A percentile compares a stretch with the other conserved stretches of the same genome.
Conservation (phyloP, 2,113 vertebrate genomes). For the Albula glossodonta region DNA sequence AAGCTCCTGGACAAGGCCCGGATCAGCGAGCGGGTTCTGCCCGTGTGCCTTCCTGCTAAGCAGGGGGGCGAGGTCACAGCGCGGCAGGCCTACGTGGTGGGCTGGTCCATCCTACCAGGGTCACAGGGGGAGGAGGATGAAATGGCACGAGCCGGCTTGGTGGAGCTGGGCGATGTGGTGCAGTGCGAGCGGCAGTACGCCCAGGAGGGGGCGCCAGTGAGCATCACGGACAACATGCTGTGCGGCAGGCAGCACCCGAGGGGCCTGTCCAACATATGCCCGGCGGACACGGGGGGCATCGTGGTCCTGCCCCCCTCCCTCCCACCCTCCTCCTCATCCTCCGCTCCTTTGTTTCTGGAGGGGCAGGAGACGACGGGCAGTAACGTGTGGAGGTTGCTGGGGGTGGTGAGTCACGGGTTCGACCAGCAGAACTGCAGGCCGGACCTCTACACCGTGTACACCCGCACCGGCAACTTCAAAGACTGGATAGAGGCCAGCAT, state of each 20-base stretch:
- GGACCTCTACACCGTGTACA: slow-evolving; percentile 89
- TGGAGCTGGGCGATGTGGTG: slow-evolving; percentile 82
- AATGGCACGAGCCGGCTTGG: slow-evolving; percentile 76
- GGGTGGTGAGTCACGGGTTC: slow-evolving; percentile 95
- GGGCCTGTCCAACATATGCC: slow-evolving; percentile 84
- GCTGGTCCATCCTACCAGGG: slow-evolving; percentile 82
- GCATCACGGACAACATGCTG: slow-evolving; percentile 94
- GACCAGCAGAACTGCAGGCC: slow-evolving; percentile 86
- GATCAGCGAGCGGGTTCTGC: slow-evolving; percentile 84
- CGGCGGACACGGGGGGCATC: slow-evolving; percentile 92
- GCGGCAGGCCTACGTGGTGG: slow-evolving; percentile 78
- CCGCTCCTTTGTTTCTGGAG: slow-evolving; percentile 41
- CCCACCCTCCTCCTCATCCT: slow-evolving; percentile 32
- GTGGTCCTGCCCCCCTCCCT: slow-evolving; percentile 70
- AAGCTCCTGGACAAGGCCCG: slow-evolving; percentile 92
- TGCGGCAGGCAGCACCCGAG: slow-evolving; percentile 79
- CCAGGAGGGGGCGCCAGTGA: slow-evolving; percentile 81
- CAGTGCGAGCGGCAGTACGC: slow-evolving; percentile 92
- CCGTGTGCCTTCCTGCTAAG: slow-evolving; percentile 81
- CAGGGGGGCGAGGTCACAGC: slow-evolving; percentile 64
- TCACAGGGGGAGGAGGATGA: slow-evolving; percentile 66
- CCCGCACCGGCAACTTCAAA: slow-evolving; percentile 84
- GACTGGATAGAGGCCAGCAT: slow-evolving; percentile 93
- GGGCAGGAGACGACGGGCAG: slow-evolving; percentile 63
- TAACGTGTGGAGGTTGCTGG: slow-evolving; percentile 83